Evolutionary conservation across 2,888 invertebrate genomes (phyloP), one percentile per base, ranked within the genome.

Genomic region (Diarsia dahlii): DNA sequence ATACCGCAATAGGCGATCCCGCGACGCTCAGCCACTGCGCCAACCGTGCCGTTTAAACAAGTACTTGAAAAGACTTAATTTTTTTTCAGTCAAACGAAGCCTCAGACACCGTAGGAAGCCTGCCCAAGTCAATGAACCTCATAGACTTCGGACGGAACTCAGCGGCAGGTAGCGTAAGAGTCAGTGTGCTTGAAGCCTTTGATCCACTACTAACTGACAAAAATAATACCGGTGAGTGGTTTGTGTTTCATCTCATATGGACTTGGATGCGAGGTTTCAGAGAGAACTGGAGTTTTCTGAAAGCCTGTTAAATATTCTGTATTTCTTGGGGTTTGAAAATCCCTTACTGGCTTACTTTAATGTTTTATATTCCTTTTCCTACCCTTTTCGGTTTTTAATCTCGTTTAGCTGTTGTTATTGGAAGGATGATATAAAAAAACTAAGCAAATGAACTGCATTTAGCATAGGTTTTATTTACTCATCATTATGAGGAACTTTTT

Each of bases 101-200:
- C 0, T 92, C 90, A 81, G 96, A 96, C 89, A 92, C 92, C 0
- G 71, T 96, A 56, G 94, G 94, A 78, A 94, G 93, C 77, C 89
- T 96, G 46, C 95, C 95, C 10, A 92, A 93, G 77, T 94, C 95
- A 3, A 86, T 91, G 91, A 96, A 96, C 87, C 94, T 96, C 85
- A 96, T 96, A 75, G 96, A 96, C 91, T 96, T 96, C 92, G 96
- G 95, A 1, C 91, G 93, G 80, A 92, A 92, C 82, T 85, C 87
- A 76, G 91, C 93, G 80, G 90, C 92, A 94, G 96, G 96, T 94
- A 96, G 96, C 94, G 96, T 96, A 91, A 93, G 96, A 93, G 97
- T 96, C 90, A 98, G 98, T 95, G 98, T 99, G 89, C 95, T 99
- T 90, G 98, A 99, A 93, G 98, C 98, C 81, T 99, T 99, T 94